Conservation (phyloP, 2,113 vertebrate species). For the Ancistrus triradiatus region DNA sequence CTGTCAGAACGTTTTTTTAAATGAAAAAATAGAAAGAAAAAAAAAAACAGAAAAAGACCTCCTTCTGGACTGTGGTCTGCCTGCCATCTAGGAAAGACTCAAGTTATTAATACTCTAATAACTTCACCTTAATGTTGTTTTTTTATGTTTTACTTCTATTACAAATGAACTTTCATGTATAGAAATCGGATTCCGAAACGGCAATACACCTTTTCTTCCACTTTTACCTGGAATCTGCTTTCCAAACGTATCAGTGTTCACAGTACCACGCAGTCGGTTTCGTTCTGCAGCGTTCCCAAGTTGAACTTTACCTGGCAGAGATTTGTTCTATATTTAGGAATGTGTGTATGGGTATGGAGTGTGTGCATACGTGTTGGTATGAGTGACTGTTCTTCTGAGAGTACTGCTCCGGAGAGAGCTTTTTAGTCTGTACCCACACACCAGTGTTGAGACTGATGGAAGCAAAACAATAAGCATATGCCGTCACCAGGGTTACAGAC, state of each 20-base stretch:
- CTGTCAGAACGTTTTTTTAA: slow-evolving; percentile 61
- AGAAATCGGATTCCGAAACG: slow-evolving; percentile 52
- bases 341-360: slow-evolving; percentile 31
- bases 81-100: slow-evolving; percentile 54
- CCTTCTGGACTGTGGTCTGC: slow-evolving; percentile 68
- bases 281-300: slow-evolving; percentile 46
- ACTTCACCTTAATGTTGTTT: slow-evolving; percentile 63
- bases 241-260: slow-evolving; percentile 49
- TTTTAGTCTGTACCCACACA: no score
- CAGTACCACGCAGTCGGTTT: slow-evolving; percentile 16
- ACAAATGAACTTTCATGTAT: slow-evolving; percentile 61
- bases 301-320: slow-evolving; percentile 13
- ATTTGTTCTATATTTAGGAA: slow-evolving; percentile 6
- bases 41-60: slow-evolving; percentile 54
- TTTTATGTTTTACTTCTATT: slow-evolving; percentile 33
- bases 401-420: slow-evolving; percentile 24
- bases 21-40: slow-evolving; percentile 9
- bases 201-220: slow-evolving; percentile 26
- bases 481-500: slow-evolving; percentile 15
- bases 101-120: slow-evolving; percentile 67
- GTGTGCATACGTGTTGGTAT: slow-evolving; percentile 34
- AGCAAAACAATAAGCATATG: slow-evolving; percentile 38
- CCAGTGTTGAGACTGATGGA: slow-evolving; percentile 36
- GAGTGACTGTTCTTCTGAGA: slow-evolving; percentile 12
- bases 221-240: slow-evolving; percentile 33